Evolutionary conservation across 2,113 vertebrate species (phyloP), one percentile per base, ranked within the genome.

Genomic region (Aviceda subcristata): DNA sequence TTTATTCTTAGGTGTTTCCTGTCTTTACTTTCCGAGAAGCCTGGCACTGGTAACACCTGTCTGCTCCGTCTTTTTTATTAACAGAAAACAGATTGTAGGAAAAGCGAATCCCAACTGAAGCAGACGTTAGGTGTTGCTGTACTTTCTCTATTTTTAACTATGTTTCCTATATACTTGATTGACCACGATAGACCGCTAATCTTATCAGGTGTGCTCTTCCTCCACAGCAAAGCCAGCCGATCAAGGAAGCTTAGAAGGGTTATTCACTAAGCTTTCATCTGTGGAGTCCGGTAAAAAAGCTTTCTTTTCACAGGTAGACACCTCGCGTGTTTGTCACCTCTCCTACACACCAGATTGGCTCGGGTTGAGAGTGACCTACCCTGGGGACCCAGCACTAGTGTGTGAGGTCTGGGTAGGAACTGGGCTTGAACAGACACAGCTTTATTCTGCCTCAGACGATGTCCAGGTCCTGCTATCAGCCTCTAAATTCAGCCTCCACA

Each of bases 151-250:
- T 94, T 96, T 96, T 95, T 94, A 87, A 39, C 87, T 15, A 0
- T 7, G 38, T 63, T 95, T 81, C 77, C 50, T 89, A 9, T 50
- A 0, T 24, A 18, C 48, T 7, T 63, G 90, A 36, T 10, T 30
- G 86, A 21, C 84, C 56, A 16, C 9, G 80, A 67, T 23, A 20
- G 95, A 24, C 12, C 29, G 8, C 4, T 94, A 90, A 97, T 96
- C 96, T 64, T 24, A 75, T 85, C 89, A 67, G 94, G 91, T 85
- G 80, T 94, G 90, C 78, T 90, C 79, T 85, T 72, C 59, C 79
- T 90, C 66, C 69, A 11, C 56, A 68, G 91, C 93, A 94, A 92
- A 92, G 84, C 90, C 90, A 91, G 90, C 77, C 2, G 92, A n/a
- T 69, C 96, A 82, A 17, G 3, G 74, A 27, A 68, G 92, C 92